Evolutionary conservation across 2,888 invertebrate genomes (phyloP).

Genomic region (Lasioglossum pauxillum): DNA sequence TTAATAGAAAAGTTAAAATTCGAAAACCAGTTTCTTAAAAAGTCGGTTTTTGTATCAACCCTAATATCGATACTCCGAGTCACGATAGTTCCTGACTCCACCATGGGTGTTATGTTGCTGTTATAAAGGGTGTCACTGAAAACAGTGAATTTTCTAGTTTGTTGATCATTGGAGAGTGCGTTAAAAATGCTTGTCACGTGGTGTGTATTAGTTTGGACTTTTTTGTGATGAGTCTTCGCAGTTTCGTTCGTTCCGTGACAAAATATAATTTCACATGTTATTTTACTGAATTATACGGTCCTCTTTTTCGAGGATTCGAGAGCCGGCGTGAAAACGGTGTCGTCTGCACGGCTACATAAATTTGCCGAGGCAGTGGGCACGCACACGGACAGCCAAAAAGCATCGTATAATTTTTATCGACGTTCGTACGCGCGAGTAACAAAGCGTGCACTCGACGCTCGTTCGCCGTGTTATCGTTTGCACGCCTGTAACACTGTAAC

Average conservation of each 20-base stretch:
- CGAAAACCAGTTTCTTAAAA: too few relatives aligned
- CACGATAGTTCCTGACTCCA: too few relatives aligned
- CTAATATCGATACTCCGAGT: too few relatives aligned
- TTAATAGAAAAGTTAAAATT: too few relatives aligned
- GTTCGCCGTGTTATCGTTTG: constrained; percentile 45
- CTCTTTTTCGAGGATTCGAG: constrained; percentile 9
- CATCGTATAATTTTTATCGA: constrained; percentile 36
- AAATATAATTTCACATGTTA: constrained; percentile 30
- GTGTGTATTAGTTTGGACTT: neutral
- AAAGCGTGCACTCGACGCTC: constrained; percentile 29
- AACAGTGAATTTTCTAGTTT: too few relatives aligned
- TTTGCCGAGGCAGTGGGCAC: neutral
- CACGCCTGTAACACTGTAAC: constrained; percentile 38
- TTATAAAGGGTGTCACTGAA: neutral
- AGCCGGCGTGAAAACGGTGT: constrained; percentile 5
- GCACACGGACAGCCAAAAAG: neutral
- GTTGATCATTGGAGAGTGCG: neutral
- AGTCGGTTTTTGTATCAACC: too few relatives aligned
- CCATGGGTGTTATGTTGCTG: neutral
- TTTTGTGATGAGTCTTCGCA: neutral
- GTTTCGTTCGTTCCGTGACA: neutral
- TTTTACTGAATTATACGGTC: constrained; percentile 14
- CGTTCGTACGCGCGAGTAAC: constrained; percentile 10
- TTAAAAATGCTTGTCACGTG: neutral
- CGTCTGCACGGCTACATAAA: constrained; percentile 11